Conservation (phyloP, 2,888 invertebrate genomes). For the Orthosia gracilis region DNA sequence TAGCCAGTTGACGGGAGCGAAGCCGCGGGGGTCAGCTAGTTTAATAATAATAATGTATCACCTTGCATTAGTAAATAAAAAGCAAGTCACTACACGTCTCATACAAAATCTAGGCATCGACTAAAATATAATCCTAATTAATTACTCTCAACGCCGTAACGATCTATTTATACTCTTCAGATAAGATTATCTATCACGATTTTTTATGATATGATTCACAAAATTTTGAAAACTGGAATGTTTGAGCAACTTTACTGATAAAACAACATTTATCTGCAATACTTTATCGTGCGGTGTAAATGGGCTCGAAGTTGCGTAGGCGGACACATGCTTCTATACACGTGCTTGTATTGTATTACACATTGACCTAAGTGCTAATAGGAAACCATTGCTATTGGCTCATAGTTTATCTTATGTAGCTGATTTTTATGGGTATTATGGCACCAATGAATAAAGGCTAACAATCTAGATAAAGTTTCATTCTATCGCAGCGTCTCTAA, state of each 20-base stretch:
- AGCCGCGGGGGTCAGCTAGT: too few relatives aligned
- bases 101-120: not conserved
- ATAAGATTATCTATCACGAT: conserved; percentile 12
- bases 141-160: conserved; percentile 1
- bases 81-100: too few relatives aligned
- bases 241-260: conserved; percentile 20
- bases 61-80: too few relatives aligned
- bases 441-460: not conserved
- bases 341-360: conserved; percentile 26
- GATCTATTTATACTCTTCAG: not conserved
- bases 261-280: conserved; percentile 42
- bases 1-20: too few relatives aligned
- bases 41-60: too few relatives aligned
- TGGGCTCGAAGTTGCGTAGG: conserved; percentile 42
- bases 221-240: conserved; percentile 33
- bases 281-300: conserved; percentile 47
- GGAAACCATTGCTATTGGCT: conserved; percentile 15
- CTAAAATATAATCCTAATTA: conserved; percentile 1
- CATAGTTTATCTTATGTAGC: conserved; percentile 10
- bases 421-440: not conserved
- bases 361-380: conserved; percentile 37
- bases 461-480: not conserved
- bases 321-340: conserved; percentile 40
- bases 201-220: conserved; percentile 20
- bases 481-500: too few relatives aligned